These are phyloP conservation scores for Paguma larvata DNA, from an alignment of 2,797 vertebrate species.

Conservation along the genomic window DNA sequence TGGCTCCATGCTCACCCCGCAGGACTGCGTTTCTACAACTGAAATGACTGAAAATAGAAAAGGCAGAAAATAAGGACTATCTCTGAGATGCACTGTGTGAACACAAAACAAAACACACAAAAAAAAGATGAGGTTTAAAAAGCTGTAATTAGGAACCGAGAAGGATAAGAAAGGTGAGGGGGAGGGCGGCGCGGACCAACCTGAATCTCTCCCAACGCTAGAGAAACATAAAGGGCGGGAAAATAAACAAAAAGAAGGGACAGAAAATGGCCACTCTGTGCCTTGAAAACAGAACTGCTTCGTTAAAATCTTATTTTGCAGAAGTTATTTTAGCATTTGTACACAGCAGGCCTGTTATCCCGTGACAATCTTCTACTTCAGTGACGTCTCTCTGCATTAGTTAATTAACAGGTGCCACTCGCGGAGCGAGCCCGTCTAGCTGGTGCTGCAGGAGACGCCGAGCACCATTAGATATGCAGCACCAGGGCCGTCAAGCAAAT, in stretches of 20 bases:
- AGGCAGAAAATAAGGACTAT: not conserved
- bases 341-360: not conserved
- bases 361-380: not conserved
- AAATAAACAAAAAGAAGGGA: not conserved
- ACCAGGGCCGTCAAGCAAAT: not conserved
- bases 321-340: not conserved
- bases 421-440: not conserved
- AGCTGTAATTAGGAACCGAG: not conserved
- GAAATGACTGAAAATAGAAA: not conserved
- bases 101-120: not conserved
- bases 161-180: not conserved
- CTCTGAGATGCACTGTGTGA: not conserved
- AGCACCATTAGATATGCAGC: not conserved
- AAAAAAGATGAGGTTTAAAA: not conserved
- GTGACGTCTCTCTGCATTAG: not conserved
- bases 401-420: constrained; percentile 71
- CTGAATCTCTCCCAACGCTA: not conserved
- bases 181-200: not conserved
- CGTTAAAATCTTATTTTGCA: not conserved
- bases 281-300: constrained; percentile 45
- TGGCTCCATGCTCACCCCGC: too few relatives aligned
- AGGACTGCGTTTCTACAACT: not conserved
- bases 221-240: not conserved
- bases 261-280: not conserved
- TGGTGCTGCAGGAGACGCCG: not conserved